These are phyloP conservation scores for Acanthochromis polyacanthus DNA, from an alignment of 2,113 vertebrate genomes.

Conservation along the genomic window DNA sequence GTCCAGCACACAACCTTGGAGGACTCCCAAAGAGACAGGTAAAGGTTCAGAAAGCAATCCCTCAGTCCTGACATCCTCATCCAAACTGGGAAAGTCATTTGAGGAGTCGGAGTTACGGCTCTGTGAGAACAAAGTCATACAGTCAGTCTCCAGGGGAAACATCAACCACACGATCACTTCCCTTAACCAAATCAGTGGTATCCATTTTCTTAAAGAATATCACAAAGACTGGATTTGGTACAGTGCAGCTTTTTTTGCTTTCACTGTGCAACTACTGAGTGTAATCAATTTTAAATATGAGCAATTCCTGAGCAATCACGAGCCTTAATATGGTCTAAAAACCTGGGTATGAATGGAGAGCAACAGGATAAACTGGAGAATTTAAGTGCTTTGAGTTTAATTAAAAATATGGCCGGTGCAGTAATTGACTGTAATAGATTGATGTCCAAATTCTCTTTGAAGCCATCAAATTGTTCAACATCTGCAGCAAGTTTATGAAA, in stretches of 20 bases:
- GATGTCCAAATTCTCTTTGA: no score
- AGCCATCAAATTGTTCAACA: no score
- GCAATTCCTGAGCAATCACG: conserved; percentile 31
- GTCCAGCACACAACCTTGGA: conserved; percentile 54
- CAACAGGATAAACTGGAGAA: background rate
- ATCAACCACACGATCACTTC: conserved; percentile 29
- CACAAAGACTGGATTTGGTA: conserved; percentile 9
- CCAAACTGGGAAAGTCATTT: conserved; percentile 69
- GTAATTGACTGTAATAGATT: no score
- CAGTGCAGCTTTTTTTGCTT: background rate
- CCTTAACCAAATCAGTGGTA: conserved; percentile 25
- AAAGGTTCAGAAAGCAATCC: conserved; percentile 60
- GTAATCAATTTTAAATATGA: conserved; percentile 34
- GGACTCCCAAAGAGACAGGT: conserved; percentile 62
- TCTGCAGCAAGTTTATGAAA: no score
- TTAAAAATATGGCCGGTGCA: background rate
- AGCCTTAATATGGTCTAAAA: background rate
- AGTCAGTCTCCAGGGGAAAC: conserved; percentile 44
- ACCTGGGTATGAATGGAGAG: background rate
- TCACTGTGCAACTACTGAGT: conserved; percentile 19
- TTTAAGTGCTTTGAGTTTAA: background rate
- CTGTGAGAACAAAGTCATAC: conserved; percentile 53
- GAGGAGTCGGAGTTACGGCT: conserved; percentile 34
- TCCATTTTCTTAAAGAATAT: conserved; percentile 1
- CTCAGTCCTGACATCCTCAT: conserved; percentile 51